Conservation (phyloP, 2,888 invertebrate species). For the Drosophila flavopinicola region DNA sequence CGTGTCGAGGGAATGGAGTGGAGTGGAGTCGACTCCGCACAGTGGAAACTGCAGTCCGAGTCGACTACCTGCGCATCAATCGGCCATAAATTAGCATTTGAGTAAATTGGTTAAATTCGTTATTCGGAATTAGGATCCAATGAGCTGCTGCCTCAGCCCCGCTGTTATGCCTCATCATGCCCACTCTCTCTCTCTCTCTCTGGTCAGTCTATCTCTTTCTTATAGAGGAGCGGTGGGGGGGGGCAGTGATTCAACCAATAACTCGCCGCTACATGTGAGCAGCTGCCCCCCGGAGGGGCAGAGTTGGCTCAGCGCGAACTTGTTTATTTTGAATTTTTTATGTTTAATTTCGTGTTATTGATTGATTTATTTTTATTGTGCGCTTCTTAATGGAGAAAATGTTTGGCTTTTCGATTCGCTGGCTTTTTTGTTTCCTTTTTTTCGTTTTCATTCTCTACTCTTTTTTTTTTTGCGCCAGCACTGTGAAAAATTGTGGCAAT, state of each 20-base stretch:
- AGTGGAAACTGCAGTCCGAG: conserved; percentile 31
- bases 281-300: conserved; percentile 39
- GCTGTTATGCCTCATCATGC: conserved; percentile 52
- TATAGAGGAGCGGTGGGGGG: no score
- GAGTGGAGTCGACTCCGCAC: conserved; percentile 5
- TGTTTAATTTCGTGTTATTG: conserved; percentile 77
- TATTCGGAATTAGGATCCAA: conserved; percentile 83
- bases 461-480: conserved; percentile 22
- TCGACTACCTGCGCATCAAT: conserved; percentile 82
- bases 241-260: conserved; percentile 46
- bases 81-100: conserved; percentile 84
- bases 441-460: conserved; percentile 1
- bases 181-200: conserved; percentile 14
- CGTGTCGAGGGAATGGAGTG: conserved; percentile 15
- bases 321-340: conserved; percentile 69
- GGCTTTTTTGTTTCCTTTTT: conserved; percentile 5
- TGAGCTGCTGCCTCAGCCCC: conserved; percentile 61
- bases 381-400: conserved; percentile 68
- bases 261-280: conserved; percentile 52
- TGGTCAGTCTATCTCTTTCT: conserved; percentile 23
- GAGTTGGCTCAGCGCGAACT: conserved; percentile 52
- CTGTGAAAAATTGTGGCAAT: conserved; percentile 70
- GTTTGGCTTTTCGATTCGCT: conserved; percentile 39
- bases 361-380: conserved; percentile 81
- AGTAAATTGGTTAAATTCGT: conserved; percentile 84